phyloP scores from a whole-genome alignment of 2,113 vertebrate species.

The Rhabdomys dilectus region DNA sequence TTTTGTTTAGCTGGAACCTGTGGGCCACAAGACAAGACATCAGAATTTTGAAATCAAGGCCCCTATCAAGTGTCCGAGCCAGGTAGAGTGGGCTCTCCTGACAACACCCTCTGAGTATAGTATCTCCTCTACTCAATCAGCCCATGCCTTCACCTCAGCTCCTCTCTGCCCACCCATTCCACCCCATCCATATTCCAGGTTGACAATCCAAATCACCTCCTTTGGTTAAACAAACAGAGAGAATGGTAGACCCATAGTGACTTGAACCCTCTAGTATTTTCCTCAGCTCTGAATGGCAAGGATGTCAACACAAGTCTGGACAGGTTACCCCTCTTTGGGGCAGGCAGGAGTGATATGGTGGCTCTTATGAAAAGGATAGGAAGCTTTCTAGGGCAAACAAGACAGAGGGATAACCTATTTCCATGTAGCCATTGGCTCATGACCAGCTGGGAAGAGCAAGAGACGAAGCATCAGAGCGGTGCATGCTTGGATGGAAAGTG shows the following conservation, averaged over 20 bases:
- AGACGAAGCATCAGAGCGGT: background rate
- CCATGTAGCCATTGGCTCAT: background rate
- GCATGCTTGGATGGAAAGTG: background rate
- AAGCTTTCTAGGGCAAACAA: background rate
- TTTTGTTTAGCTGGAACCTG: slow-evolving; percentile 85
- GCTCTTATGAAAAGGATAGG: background rate
- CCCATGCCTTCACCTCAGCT: background rate
- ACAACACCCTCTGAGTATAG: fast-evolving
- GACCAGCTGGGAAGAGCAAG: background rate
- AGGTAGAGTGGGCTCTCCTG: slow-evolving; percentile 74
- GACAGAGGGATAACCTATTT: background rate
- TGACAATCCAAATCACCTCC: background rate
- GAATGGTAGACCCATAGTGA: background rate
- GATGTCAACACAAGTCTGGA: background rate
- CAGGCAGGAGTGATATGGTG: too few relatives aligned
- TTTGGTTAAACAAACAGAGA: background rate
- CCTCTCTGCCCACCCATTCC: background rate
- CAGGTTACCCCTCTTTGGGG: background rate
- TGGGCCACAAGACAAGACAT: slow-evolving; percentile 82
- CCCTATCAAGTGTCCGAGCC: slow-evolving; percentile 82
- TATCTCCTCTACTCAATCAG: background rate
- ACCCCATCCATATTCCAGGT: background rate
- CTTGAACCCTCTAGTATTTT: background rate
- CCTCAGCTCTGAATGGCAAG: background rate
- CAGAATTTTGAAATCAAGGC: slow-evolving; percentile 69